Evolutionary conservation across 2,888 invertebrate species (phyloP).

Genomic region (Ectropis crepuscularia): DNA sequence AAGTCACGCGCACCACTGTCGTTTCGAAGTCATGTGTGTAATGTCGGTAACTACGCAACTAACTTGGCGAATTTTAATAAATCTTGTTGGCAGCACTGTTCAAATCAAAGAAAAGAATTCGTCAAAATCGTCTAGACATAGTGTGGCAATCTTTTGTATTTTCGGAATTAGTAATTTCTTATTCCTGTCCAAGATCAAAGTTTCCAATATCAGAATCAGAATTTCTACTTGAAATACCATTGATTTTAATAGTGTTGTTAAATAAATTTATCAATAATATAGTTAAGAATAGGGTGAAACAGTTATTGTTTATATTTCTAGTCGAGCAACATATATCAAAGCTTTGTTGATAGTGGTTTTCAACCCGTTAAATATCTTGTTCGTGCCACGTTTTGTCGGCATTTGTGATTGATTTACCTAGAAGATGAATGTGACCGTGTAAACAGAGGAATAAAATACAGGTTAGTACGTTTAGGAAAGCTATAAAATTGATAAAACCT

Average conservation of each 20-base stretch:
- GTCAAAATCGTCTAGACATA: no score
- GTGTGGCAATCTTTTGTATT: no score
- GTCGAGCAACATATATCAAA: no score
- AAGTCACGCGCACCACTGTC: no score
- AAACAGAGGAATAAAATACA: conserved; percentile 29
- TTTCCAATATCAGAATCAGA: no score
- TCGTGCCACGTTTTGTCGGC: conserved; percentile 69
- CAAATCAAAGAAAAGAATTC: no score
- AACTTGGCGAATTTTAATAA: no score
- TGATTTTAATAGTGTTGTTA: neutral
- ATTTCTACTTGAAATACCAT: neutral
- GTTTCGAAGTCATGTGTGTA: no score
- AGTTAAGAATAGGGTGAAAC: neutral
- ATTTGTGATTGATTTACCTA: conserved; percentile 40
- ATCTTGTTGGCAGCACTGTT: no score
- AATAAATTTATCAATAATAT: neutral
- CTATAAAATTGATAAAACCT: conserved; percentile 29
- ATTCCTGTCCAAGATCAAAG: no score
- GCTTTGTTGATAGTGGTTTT: neutral
- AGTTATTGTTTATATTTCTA: neutral
- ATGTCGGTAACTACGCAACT: no score
- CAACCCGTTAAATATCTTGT: conserved; percentile 55
- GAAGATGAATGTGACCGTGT: conserved; percentile 52
- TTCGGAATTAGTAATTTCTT: no score
- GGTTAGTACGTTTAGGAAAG: conserved; percentile 31